phyloP scores from a whole-genome alignment of 2,797 vertebrate genomes.

The Cossypha polioptera region DNA sequence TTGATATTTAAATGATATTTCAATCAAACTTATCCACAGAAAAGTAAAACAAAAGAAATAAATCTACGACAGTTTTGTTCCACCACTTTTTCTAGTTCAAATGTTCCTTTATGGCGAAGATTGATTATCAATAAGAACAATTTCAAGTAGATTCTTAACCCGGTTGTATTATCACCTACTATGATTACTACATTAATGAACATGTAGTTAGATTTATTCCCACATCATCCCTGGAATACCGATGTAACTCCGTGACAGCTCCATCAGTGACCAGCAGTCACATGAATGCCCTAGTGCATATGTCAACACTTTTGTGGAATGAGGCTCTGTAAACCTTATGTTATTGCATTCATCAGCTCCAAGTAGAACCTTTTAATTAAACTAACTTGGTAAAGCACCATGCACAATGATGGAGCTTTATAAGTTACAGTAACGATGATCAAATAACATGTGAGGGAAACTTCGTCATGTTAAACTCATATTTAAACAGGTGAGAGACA shows the following conservation, averaged over 20 bases:
- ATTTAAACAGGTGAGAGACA: neutral
- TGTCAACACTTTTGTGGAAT: neutral
- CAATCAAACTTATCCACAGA: neutral
- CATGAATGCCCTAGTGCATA: rapidly evolving
- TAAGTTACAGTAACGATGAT: neutral
- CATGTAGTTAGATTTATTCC: neutral
- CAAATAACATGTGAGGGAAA: neutral
- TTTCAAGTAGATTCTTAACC: neutral
- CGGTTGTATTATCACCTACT: neutral
- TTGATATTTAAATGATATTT: neutral
- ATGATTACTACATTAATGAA: neutral
- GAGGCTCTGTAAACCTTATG: neutral
- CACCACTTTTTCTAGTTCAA: neutral
- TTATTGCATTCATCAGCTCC: neutral
- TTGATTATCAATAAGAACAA: neutral
- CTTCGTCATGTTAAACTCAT: neutral
- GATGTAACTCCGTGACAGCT: neutral
- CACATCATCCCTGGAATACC: neutral
- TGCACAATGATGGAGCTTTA: neutral
- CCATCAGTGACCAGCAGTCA: neutral
- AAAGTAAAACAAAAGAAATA: neutral
- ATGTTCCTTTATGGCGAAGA: neutral
- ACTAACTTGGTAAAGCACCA: neutral
- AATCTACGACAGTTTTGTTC: neutral
- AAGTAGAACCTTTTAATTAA: neutral